Base-by-base conservation (phyloP, 2,797 vertebrate genomes). In the Rachycentron canadum region DNA sequence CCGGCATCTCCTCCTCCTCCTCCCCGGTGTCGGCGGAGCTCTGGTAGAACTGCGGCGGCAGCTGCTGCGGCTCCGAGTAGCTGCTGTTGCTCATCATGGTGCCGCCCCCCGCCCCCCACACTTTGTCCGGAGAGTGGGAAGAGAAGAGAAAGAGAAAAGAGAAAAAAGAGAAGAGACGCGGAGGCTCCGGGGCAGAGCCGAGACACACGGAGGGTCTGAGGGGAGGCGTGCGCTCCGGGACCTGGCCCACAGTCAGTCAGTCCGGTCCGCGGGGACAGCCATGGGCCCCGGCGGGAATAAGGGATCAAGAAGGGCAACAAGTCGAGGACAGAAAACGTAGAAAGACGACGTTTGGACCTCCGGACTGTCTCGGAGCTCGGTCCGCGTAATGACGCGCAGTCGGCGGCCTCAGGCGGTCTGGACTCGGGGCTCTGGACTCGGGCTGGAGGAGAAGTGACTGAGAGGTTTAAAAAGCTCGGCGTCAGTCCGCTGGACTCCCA, bases 1-100 rank as follows among this genome's bases (percentile, higher is more conserved):
- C 97, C 26, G 97, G 97, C 95, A 98, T 96, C 94, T 98, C 97
- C 92, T 98, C 97, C 76, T 86, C 96, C 88, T 97, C 97, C 30
- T 79, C 87, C 9, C 56, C 70, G 21, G 43, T 11, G 7, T 92
- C 96, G 0, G 87, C 93, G 88, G 84, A 83, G 88, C 84, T 85
- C 91, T 89, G 92, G 88, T 92, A 95, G 91, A 90, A 94, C 63
- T 90, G 93, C 71, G 87, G 85, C 71, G 83, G 89, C 81, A 82
- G 91, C 91, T 84, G 92, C 87, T 89, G 94, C 80, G 91, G 92
- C 71, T 97, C 96, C 79, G 94, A 87, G 92, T 94, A 96, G 79
- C 92, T 83, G 86, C 95, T 94, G 92, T 90, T 96, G 88, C 94
- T 97, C 96, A 96, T 97, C 92, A 93, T 95, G 91, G 76, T 90